phyloP scores from a whole-genome alignment of 2,888 invertebrate species.

The Mylabris sibirica region DNA sequence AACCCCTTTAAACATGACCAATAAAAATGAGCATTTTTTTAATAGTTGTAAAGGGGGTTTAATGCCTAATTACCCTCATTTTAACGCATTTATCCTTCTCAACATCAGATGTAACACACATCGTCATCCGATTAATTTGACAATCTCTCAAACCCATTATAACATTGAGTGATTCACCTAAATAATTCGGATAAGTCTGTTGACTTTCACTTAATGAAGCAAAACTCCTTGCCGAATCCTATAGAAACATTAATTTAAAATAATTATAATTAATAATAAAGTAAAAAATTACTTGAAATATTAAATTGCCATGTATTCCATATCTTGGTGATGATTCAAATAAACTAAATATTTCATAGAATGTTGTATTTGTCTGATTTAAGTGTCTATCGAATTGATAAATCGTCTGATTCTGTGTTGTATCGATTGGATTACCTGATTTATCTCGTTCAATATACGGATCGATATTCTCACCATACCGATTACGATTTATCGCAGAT shows the following conservation, averaged over 20 bases:
- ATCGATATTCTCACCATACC: conserved; percentile 55
- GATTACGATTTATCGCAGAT: conserved; percentile 49
- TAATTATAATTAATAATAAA: conserved; percentile 12
- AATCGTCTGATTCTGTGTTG: neutral
- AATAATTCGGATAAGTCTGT: conserved; percentile 79
- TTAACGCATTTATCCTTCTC: conserved; percentile 91
- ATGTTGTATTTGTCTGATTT: conserved; percentile 48
- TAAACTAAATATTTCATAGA: conserved; percentile 72
- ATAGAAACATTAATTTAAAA: conserved; percentile 35
- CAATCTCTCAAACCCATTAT: conserved; percentile 82
- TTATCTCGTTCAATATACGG: conserved; percentile 46
- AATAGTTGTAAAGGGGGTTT: too few relatives aligned
- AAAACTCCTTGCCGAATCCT: conserved; percentile 79
- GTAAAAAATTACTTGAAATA: conserved; percentile 73
- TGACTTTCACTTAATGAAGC: conserved; percentile 72
- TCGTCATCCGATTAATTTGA: conserved; percentile 81
- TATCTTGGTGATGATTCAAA: conserved; percentile 77
- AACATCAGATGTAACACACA: conserved; percentile 90
- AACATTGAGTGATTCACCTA: conserved; percentile 72
- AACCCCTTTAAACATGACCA: too few relatives aligned
- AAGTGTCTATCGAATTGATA: conserved; percentile 10
- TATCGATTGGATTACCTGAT: conserved; percentile 26
- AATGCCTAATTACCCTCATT: conserved; percentile 84
- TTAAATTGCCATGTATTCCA: conserved; percentile 74
- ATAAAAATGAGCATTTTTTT: too few relatives aligned